Conservation (phyloP, 1,140 invertebrate genomes). For the Drosophila guanche region DNA sequence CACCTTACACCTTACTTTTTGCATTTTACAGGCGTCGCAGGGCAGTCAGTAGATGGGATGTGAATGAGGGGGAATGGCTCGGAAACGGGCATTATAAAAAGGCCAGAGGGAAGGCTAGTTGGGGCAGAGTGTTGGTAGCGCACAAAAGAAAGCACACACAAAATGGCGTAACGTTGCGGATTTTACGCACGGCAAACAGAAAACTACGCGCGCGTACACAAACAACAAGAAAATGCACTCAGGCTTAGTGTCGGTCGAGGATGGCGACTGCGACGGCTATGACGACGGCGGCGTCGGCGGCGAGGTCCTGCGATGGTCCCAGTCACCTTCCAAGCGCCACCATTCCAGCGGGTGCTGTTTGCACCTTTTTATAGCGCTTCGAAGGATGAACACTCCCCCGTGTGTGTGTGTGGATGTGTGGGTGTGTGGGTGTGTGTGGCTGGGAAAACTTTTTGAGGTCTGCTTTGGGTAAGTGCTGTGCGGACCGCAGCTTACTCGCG, state of each 20-base stretch:
- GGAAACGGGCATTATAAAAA: constrained; percentile 17
- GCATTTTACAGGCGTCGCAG: constrained; percentile 64
- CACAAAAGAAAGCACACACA: constrained; percentile 79
- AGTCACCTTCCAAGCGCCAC: constrained; percentile 17
- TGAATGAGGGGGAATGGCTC: not conserved
- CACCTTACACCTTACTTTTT: constrained; percentile 82
- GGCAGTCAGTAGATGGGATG: constrained; percentile 17
- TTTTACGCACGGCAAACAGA: constrained; percentile 81
- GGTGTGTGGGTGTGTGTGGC: constrained; percentile 53
- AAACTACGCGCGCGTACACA: constrained; percentile 80
- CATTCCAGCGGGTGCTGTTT: constrained; percentile 35
- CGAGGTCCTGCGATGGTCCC: constrained; percentile 45
- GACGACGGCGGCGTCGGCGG: constrained; percentile 26
- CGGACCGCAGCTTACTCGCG: constrained; percentile 78
- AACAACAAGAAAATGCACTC: constrained; percentile 82
- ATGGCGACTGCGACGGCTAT: constrained; percentile 33
- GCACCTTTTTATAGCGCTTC: constrained; percentile 67
- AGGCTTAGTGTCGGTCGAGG: constrained; percentile 76
- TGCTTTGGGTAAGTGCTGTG: constrained; percentile 80
- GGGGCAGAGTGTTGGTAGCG: constrained; percentile 2
- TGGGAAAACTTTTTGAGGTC: constrained; percentile 76
- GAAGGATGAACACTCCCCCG: not conserved
- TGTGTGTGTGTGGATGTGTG: constrained; percentile 19
- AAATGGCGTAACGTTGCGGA: constrained; percentile 81
- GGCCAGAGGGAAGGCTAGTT: constrained; percentile 6